Percentiles rank a stretch among this genome's conserved stretches.
phyloP scores from a whole-genome alignment of 2,113 vertebrate genomes.

The Lucifuga dentata region DNA sequence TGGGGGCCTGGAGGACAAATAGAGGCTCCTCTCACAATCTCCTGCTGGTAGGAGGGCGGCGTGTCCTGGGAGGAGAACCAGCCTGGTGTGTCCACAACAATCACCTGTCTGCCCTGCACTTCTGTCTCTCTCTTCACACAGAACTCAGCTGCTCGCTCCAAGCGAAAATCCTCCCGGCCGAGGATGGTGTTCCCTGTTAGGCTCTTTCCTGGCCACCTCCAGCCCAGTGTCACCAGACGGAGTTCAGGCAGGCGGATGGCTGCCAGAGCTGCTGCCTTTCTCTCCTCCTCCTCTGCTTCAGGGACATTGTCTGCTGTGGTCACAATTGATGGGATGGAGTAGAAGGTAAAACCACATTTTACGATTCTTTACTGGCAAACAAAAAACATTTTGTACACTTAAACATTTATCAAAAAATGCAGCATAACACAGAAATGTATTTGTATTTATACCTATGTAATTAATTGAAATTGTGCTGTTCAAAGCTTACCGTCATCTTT shows the following conservation, averaged over 20 bases:
- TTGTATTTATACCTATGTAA: no score
- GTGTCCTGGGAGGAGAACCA: slow-evolving; percentile 84
- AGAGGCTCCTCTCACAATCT: slow-evolving; percentile 75
- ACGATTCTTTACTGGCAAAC: no score
- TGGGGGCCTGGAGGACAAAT: slow-evolving; percentile 82
- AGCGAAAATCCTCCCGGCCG: slow-evolving; percentile 81
- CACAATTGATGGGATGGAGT: background rate
- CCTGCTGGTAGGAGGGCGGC: slow-evolving; percentile 76
- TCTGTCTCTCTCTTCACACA: slow-evolving; percentile 79
- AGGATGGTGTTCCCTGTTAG: slow-evolving; percentile 85
- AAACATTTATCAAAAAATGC: no score
- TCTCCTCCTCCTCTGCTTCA: slow-evolving; percentile 50
- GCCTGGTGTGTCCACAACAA: slow-evolving; percentile 83
- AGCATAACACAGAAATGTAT: no score
- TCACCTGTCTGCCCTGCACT: slow-evolving; percentile 71
- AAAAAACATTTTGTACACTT: no score
- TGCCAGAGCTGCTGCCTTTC: slow-evolving; percentile 24
- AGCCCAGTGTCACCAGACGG: slow-evolving; percentile 81
- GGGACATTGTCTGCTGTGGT: slow-evolving; percentile 13
- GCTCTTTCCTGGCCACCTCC: slow-evolving; percentile 87
- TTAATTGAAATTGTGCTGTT: no score
- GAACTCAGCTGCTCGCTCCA: slow-evolving; percentile 84
- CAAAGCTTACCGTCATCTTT: no score
- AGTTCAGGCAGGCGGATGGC: slow-evolving; percentile 70
- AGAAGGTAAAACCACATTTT: no score